Conservation (phyloP, 2,888 invertebrate species). For the Conchocele bisecta region DNA sequence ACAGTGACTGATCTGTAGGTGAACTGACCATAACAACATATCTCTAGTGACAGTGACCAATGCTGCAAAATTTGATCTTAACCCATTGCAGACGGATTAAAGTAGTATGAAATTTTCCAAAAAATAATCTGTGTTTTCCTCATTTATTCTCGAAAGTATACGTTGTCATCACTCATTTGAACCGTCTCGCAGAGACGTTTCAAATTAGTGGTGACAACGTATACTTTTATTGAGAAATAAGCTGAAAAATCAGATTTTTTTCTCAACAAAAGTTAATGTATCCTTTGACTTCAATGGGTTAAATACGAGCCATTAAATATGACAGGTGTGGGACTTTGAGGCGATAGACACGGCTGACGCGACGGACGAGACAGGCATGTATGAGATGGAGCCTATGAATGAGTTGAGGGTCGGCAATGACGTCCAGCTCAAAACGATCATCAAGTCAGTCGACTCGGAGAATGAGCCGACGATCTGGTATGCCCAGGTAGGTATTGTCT, state of each 20-base stretch:
- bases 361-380: slow-evolving; percentile 90
- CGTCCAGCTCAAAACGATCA: slow-evolving; percentile 85
- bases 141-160: no score
- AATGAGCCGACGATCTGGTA: slow-evolving; percentile 85
- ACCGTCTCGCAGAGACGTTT: background rate
- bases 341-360: slow-evolving; percentile 94
- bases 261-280: no score
- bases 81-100: no score
- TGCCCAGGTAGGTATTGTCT: slow-evolving; percentile 88
- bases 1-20: no score
- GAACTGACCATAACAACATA: no score
- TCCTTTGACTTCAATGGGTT: no score
- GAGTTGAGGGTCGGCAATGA: slow-evolving; percentile 88
- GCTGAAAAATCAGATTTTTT: no score
- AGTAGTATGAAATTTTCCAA: no score
- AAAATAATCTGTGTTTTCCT: no score
- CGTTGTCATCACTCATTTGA: background rate
- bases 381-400: slow-evolving; percentile 93
- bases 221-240: no score
- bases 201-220: background rate
- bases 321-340: slow-evolving; percentile 93
- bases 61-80: no score
- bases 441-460: slow-evolving; percentile 83
- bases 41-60: no score
- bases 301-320: background rate